These are phyloP conservation scores for Sinocyclocheilus rhinocerous DNA, from an alignment of 2,113 vertebrate genomes.

Conservation along the genomic window DNA sequence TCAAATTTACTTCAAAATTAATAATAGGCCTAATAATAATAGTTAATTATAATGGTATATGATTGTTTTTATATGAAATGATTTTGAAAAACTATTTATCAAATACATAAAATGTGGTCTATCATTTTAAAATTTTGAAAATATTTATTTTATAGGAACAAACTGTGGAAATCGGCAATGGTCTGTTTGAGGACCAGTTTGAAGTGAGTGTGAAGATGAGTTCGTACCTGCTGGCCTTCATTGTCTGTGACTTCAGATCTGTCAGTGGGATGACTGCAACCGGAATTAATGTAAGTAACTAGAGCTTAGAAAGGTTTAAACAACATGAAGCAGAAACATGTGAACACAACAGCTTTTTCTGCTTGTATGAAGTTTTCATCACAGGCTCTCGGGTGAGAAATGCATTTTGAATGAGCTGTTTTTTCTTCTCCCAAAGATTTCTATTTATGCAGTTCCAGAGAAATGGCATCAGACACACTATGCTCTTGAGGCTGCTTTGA, in stretches of 20 bases:
- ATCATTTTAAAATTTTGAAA: not conserved
- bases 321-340: not conserved
- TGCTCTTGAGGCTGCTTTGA: conserved; percentile 77
- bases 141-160: conserved; percentile 64
- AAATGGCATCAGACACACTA: conserved; percentile 77
- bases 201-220: conserved; percentile 77
- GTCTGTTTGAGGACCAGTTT: conserved; percentile 76
- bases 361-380: not conserved
- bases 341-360: not conserved
- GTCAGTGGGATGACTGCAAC: conserved; percentile 72
- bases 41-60: not conserved
- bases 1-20: not conserved
- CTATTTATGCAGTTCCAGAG: conserved; percentile 75
- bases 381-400: not conserved
- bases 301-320: not conserved
- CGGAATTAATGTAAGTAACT: conserved; percentile 72
- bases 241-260: conserved; percentile 78
- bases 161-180: conserved; percentile 59
- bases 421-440: conserved; percentile 66
- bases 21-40: too few species aligned
- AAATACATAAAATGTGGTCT: not conserved
- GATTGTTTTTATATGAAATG: too few species aligned
- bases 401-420: not conserved
- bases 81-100: not conserved
- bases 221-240: conserved; percentile 77